Conservation (phyloP, 1,140 invertebrate species). For the Stratiolaelaps scimitus region DNA sequence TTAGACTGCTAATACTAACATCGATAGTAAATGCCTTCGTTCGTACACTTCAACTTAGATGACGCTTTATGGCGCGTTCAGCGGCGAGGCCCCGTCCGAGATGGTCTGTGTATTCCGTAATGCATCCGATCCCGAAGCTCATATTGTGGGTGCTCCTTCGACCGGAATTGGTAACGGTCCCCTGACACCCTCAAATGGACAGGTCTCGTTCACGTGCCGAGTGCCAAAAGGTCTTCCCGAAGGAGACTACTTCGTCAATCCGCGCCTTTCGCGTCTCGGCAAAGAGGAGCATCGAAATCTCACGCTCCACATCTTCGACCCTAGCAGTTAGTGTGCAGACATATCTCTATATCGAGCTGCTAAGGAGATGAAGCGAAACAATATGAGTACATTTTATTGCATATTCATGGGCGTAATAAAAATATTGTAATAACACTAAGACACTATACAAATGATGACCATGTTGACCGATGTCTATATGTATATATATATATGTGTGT, state of each 20-base stretch:
- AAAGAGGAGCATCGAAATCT: conserved; percentile 17
- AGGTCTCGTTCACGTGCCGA: conserved; percentile 9
- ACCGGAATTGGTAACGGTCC: conserved; percentile 9
- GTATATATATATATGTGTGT: too few relatives aligned
- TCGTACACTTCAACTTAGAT: conserved; percentile 11
- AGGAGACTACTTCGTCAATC: conserved; percentile 26
- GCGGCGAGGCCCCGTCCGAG: conserved; percentile 13
- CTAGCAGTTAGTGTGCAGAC: neutral
- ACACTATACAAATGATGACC: too few relatives aligned
- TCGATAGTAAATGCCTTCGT: too few relatives aligned
- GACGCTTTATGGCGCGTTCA: conserved; percentile 19
- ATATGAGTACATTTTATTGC: too few relatives aligned
- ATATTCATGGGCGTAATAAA: too few relatives aligned
- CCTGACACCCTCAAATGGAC: conserved; percentile 11
- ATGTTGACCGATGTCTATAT: too few relatives aligned
- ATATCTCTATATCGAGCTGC: too few relatives aligned
- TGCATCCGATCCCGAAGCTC: conserved; percentile 14
- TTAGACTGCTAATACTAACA: too few relatives aligned
- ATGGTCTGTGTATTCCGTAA: conserved; percentile 20
- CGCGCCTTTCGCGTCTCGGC: conserved; percentile 13
- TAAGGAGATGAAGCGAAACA: too few relatives aligned
- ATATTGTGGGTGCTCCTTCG: neutral
- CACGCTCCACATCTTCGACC: conserved; percentile 13
- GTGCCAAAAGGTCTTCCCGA: conserved; percentile 21
- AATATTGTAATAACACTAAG: too few relatives aligned